Evolutionary conservation across 1,140 invertebrate species (phyloP).

Genomic region (Zaprionus africanus): DNA sequence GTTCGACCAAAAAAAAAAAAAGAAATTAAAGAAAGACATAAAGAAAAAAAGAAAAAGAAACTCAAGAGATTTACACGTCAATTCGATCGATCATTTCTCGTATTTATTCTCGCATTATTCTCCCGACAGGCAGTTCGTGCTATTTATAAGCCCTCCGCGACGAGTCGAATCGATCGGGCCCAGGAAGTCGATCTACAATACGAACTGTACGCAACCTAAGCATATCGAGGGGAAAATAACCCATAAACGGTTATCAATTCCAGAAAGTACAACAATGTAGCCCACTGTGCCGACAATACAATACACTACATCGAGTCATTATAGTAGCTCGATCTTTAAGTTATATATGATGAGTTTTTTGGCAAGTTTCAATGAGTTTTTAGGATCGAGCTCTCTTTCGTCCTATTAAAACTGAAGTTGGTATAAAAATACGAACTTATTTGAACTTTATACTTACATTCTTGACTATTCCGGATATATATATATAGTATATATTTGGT

Average conservation of each 20-base stretch:
- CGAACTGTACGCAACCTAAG: not conserved
- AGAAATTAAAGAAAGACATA: conserved; percentile 11
- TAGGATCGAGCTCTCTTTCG: no score
- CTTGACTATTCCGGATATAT: no score
- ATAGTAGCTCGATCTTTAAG: not conserved
- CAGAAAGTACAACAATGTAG: not conserved
- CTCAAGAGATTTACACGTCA: conserved; percentile 41
- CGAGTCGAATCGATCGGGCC: conserved; percentile 2
- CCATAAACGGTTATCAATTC: conserved; percentile 45
- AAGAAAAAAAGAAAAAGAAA: conserved; percentile 9
- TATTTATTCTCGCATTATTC: conserved; percentile 45
- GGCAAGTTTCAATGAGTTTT: no score
- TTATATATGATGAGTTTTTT: no score
- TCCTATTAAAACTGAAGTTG: no score
- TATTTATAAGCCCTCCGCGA: conserved; percentile 39
- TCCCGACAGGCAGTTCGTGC: conserved; percentile 33
- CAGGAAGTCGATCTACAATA: conserved; percentile 19
- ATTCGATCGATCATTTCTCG: conserved; percentile 42
- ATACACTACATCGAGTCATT: not conserved
- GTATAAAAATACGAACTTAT: no score
- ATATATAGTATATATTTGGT: not conserved
- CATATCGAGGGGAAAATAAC: conserved; percentile 32
- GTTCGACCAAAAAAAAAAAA: conserved; percentile 16
- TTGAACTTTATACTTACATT: no score
- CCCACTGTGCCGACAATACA: not conserved